Evolutionary conservation across 2,797 vertebrate species (phyloP).

Genomic region (Pterois miles): DNA sequence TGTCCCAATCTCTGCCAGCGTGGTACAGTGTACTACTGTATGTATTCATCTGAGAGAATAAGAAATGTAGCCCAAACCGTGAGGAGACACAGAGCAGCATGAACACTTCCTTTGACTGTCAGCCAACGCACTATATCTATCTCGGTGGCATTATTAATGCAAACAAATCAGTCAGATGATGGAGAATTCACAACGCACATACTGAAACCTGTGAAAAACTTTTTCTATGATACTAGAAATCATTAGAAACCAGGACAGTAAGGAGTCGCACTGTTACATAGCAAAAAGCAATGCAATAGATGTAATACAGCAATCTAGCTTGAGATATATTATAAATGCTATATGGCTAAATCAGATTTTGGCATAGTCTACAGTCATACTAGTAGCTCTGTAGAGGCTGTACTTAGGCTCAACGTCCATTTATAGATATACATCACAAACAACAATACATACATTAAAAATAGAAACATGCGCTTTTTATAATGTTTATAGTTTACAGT

Average conservation of each 20-base stretch:
- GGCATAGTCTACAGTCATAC: not conserved
- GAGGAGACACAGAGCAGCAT: not conserved
- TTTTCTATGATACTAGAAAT: not conserved
- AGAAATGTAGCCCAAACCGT: conserved; percentile 19
- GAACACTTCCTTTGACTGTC: conserved; percentile 15
- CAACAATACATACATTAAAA: too few species aligned
- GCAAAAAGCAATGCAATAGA: not conserved
- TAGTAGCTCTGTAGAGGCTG: not conserved
- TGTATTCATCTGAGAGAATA: conserved; percentile 46
- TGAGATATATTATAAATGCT: not conserved
- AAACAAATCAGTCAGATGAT: conserved; percentile 17
- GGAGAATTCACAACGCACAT: conserved; percentile 1
- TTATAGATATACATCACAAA: too few species aligned
- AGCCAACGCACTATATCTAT: not conserved
- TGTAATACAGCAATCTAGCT: not conserved
- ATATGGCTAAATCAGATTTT: not conserved
- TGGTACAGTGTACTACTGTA: not conserved
- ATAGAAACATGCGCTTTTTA: too few species aligned
- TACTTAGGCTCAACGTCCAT: not conserved
- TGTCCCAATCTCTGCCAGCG: conserved; percentile 11
- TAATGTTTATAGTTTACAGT: not conserved
- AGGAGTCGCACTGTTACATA: not conserved
- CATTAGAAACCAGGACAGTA: not conserved
- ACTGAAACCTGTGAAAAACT: not conserved
- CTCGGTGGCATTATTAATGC: conserved; percentile 25